A percentile compares a stretch with the other conserved stretches of the same genome.
These are phyloP conservation scores for Eptatretus burgeri DNA, from an alignment of 2,113 vertebrate genomes.

Conservation along the genomic window DNA sequence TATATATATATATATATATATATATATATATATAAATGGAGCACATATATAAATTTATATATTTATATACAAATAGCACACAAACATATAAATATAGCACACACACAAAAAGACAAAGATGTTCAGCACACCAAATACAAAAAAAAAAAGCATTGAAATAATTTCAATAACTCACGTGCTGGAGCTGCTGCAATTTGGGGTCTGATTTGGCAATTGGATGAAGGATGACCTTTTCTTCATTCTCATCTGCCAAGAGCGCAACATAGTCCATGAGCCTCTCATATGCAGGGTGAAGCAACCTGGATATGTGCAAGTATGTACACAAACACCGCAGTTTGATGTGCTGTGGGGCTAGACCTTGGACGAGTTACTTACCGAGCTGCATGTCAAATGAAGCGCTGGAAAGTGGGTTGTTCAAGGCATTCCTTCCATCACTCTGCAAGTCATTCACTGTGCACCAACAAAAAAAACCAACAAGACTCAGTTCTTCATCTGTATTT, in stretches of 20 bases:
- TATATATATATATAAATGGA: too few relatives aligned
- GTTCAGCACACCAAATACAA: too few relatives aligned
- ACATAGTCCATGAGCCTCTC: neutral
- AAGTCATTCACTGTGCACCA: conserved; percentile 46
- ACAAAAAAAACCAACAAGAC: conserved; percentile 2
- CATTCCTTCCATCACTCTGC: conserved; percentile 70
- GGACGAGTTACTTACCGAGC: conserved; percentile 16
- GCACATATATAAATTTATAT: too few relatives aligned
- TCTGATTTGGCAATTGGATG: conserved; percentile 58
- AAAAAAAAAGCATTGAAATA: too few relatives aligned
- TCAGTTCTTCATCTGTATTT: too few relatives aligned
- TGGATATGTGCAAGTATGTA: too few relatives aligned
- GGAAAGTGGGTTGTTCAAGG: conserved; percentile 52
- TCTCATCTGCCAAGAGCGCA: conserved; percentile 36
- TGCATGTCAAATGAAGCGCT: conserved; percentile 28
- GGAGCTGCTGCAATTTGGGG: conserved; percentile 60
- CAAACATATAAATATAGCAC: too few relatives aligned
- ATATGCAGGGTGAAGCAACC: too few relatives aligned
- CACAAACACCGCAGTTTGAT: too few relatives aligned
- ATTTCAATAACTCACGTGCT: conserved; percentile 29
- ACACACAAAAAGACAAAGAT: too few relatives aligned
- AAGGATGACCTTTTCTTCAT: conserved; percentile 65
- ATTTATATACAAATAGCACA: too few relatives aligned
- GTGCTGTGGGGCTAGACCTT: neutral
- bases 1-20: too few relatives aligned